Evolutionary conservation across 2,113 vertebrate genomes (phyloP).

Genomic region (Daboia siamensis): DNA sequence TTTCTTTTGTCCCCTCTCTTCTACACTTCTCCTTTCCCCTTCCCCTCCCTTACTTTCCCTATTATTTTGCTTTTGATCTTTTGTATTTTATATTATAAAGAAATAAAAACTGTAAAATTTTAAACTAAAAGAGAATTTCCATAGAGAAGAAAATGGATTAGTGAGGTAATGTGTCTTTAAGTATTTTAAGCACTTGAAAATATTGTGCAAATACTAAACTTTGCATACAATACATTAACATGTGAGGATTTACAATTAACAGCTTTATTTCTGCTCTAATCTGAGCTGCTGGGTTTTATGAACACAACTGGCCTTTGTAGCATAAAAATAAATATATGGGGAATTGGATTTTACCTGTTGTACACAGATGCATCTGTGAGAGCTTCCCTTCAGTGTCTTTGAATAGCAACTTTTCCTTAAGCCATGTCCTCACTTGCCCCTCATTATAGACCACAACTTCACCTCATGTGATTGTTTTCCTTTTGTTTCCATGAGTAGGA

Average conservation of each 20-base stretch:
- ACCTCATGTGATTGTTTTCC: background rate
- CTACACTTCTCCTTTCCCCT: no score
- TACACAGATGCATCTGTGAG: background rate
- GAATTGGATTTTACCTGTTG: background rate
- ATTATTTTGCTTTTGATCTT: no score
- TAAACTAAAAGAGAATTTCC: background rate
- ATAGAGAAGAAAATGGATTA: background rate
- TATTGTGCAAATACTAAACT: background rate
- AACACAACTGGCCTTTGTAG: fast-evolving
- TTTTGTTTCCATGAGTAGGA: background rate
- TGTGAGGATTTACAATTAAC: background rate
- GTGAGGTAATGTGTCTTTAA: background rate
- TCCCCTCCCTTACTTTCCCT: no score
- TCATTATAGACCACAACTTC: background rate
- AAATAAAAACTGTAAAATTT: no score
- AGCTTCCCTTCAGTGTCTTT: background rate
- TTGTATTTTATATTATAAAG: no score
- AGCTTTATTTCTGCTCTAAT: background rate
- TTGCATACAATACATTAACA: background rate
- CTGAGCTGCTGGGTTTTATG: background rate
- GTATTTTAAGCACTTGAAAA: background rate
- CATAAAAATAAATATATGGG: background rate
- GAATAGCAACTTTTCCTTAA: background rate
- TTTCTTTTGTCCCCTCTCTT: no score
- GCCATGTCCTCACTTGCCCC: background rate